A percentile compares a stretch with the other conserved stretches of the same genome.
Evolutionary conservation across 2,888 invertebrate species (phyloP).

Genomic region (Amphipoea lucens): DNA sequence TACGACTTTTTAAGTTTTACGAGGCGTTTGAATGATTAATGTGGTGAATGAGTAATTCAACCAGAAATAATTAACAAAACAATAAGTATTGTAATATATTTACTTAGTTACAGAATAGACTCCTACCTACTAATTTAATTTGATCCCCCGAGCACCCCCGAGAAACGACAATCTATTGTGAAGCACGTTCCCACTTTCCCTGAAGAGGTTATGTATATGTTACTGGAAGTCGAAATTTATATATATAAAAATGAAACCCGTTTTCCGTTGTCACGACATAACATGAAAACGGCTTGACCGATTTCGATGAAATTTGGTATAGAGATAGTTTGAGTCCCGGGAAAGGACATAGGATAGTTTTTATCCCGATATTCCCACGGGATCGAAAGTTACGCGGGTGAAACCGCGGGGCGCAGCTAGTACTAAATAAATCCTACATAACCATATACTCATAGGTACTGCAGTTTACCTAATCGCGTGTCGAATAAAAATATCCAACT

Average conservation of each 20-base stretch:
- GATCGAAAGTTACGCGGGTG: too few relatives aligned
- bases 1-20: slow-evolving; percentile 7
- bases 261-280: too few relatives aligned
- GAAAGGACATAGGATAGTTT: too few relatives aligned
- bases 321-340: too few relatives aligned
- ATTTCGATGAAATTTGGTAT: too few relatives aligned
- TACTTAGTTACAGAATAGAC: too few relatives aligned
- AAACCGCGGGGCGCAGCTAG: too few relatives aligned
- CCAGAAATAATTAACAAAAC: slow-evolving; percentile 4
- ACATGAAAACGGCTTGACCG: too few relatives aligned
- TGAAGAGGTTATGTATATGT: neutral
- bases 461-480: neutral
- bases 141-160: neutral
- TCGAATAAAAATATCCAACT: neutral
- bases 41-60: slow-evolving; percentile 5
- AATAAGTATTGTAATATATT: neutral
- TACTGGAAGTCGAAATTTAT: neutral
- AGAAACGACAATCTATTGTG: neutral
- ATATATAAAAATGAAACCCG: too few relatives aligned
- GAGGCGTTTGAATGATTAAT: slow-evolving; percentile 5
- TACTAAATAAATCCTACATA: neutral
- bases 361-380: too few relatives aligned
- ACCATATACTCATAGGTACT: neutral
- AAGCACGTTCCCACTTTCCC: neutral
- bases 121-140: neutral